These are phyloP conservation scores for Petroica traversi DNA, from an alignment of 2,113 vertebrate genomes.

Conservation along the genomic window DNA sequence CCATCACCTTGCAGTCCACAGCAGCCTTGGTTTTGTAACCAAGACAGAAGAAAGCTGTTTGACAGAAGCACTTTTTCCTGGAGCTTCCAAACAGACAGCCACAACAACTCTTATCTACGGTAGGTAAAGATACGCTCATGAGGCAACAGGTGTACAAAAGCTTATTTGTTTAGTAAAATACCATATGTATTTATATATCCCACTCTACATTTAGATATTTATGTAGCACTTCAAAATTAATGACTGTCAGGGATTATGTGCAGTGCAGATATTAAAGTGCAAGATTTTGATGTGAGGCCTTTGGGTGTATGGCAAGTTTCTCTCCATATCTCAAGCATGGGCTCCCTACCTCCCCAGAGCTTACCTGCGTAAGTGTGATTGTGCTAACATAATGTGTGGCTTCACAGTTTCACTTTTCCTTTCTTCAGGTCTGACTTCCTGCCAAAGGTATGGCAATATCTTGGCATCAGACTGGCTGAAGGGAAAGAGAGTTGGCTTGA, in stretches of 20 bases:
- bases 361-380: background rate
- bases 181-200: background rate
- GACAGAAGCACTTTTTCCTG: background rate
- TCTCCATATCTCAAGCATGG: background rate
- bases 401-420: background rate
- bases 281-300: background rate
- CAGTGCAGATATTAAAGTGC: background rate
- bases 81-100: background rate
- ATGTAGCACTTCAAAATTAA: background rate
- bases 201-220: background rate
- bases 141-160: background rate
- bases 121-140: background rate
- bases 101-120: background rate
- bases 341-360: rapidly evolving
- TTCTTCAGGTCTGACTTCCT: background rate
- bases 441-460: background rate
- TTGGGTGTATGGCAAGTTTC: background rate
- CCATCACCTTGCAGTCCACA: background rate
- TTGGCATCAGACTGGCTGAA: background rate
- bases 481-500: background rate
- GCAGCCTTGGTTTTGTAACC: background rate
- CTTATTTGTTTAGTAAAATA: background rate
- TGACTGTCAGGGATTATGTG: background rate
- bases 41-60: background rate
- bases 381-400: background rate